Base-by-base conservation (phyloP, 2,797 vertebrate species). In the Peromyscus melanophrys region DNA sequence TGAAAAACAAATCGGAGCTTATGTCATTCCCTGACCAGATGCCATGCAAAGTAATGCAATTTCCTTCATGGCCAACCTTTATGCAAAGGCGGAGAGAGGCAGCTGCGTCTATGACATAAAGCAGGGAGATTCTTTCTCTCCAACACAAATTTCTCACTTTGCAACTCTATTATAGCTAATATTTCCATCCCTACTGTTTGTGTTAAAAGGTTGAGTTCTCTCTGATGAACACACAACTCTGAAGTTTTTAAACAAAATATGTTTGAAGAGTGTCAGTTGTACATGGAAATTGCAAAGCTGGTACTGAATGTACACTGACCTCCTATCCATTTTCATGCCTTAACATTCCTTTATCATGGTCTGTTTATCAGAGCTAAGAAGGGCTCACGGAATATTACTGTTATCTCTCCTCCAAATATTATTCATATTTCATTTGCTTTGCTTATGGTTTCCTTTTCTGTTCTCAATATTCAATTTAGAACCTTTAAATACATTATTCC, bases 31-130 rank as follows among this genome's bases (percentile, higher is more conserved):
- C 69, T 90, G 93, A 89, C 52, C 95, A 89, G 89, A 78, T 89
- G 92, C 23, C 73, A 83, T 96, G 96, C 90, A 97, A 92, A 96
- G 16, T 25, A 85, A 37, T 8, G 6, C 65, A 21, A 7, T 92
- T 95, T 90, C 83, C 95, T 93, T 57, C 67, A 43, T 31, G 12
- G n/a, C 4, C 31, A 85, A 43, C 9, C 37, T 86, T 80, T 82
- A 85, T 90, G 95, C 96, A 94, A 97, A 97, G 23, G 14, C 21
- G 12, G 37, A 77, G 69, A n/a, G 31, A 69, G 46, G 34, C 84
- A 88, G 76, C 76, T 90, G 80, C 27, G 46, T 85, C 31, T 91
- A 1, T 0, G 21, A 67, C 31, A 31, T 19, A 46, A 52, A 37
- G 29, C 46, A 10, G 17, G 46, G 29, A 3, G 12, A 16, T 6